Evolutionary conservation across 2,888 invertebrate genomes (phyloP).

Genomic region (Protodeltote pygarga): DNA sequence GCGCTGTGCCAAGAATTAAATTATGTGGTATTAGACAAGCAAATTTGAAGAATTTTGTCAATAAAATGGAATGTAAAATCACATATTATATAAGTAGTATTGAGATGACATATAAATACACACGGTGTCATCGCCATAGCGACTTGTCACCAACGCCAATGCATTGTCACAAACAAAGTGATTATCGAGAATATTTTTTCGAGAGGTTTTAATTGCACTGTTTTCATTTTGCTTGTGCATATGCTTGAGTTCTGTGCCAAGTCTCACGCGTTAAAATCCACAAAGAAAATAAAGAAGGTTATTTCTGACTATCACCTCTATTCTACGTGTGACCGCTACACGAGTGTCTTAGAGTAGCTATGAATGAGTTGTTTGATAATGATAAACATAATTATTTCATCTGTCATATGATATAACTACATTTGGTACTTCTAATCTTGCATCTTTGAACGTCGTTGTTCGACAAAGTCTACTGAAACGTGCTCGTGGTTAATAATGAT

Average conservation of each 20-base stretch:
- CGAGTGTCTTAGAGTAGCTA: constrained; percentile 21
- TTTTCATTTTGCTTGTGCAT: constrained; percentile 55
- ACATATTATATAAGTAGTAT: constrained; percentile 8
- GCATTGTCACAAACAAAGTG: constrained; percentile 65
- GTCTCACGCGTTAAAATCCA: constrained; percentile 60
- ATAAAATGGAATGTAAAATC: constrained; percentile 23
- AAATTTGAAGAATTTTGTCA: constrained; percentile 26
- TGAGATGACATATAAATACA: constrained; percentile 19
- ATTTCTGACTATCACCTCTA: constrained; percentile 61
- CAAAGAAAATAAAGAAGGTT: constrained; percentile 63
- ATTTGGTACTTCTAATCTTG: constrained; percentile 19
- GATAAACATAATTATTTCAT: constrained; percentile 35
- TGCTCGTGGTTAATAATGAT: constrained; percentile 23
- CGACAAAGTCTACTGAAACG: constrained; percentile 16
- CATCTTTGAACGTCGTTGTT: constrained; percentile 15
- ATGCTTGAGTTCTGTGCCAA: constrained; percentile 66
- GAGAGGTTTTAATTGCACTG: constrained; percentile 55
- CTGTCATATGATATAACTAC: constrained; percentile 31
- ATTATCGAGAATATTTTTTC: constrained; percentile 65
- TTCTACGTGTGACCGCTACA: constrained; percentile 40
- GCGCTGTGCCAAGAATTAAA: constrained; percentile 31
- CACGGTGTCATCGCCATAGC: constrained; percentile 35
- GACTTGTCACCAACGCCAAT: constrained; percentile 56
- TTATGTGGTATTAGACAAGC: constrained; percentile 16
- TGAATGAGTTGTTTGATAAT: constrained; percentile 42